Evolutionary conservation across 1,140 invertebrate species (phyloP).

Genomic region (Geopemphigus sp.): DNA sequence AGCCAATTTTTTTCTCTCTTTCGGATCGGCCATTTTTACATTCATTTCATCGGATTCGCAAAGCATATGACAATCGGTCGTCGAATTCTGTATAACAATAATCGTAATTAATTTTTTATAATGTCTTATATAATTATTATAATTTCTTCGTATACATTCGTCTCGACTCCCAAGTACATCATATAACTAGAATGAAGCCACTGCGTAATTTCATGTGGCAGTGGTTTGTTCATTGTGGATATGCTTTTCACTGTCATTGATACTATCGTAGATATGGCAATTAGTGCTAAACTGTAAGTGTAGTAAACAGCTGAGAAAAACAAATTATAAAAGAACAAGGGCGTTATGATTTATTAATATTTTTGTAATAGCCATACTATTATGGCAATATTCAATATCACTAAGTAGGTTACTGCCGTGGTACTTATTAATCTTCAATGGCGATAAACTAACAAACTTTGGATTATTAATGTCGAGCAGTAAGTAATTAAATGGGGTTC

Average conservation of each 20-base stretch:
- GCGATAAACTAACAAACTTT: too few species aligned
- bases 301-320: constrained; percentile 18
- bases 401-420: too few species aligned
- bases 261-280: not conserved
- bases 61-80: constrained; percentile 1
- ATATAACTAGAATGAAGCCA: constrained; percentile 6
- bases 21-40: not conserved
- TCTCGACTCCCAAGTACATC: constrained; percentile 14
- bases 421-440: too few species aligned
- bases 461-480: too few species aligned
- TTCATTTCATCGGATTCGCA: constrained; percentile 14
- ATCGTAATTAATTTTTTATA: not conserved
- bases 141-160: not conserved
- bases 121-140: not conserved
- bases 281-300: constrained; percentile 19
- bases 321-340: too few species aligned
- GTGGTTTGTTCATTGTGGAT: not conserved
- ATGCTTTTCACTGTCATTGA: not conserved
- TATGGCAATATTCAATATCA: too few species aligned
- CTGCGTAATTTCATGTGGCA: not conserved
- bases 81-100: not conserved
- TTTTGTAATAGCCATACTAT: too few species aligned
- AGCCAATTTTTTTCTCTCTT: not conserved
- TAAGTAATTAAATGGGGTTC: too few species aligned
- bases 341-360: too few species aligned